phyloP scores from a whole-genome alignment of 2,797 vertebrate species.

The Poecilia wingei region DNA sequence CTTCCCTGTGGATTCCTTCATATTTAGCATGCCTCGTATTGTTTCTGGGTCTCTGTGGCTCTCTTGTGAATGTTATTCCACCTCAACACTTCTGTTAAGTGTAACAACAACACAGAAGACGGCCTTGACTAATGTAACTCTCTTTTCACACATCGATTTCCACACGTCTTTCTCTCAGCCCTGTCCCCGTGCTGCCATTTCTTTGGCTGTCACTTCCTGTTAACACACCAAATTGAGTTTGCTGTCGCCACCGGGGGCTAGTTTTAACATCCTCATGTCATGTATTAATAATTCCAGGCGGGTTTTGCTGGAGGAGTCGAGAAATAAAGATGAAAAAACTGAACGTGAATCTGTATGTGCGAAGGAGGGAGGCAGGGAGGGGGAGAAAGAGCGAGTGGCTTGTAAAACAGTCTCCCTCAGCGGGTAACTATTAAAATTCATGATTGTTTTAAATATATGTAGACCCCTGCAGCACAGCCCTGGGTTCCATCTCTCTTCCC shows the following conservation, averaged over 20 bases:
- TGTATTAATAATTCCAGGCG: conserved; percentile 70
- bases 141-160: conserved; percentile 27
- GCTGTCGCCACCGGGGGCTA: conserved; percentile 58
- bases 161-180: conserved; percentile 10
- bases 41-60: neutral
- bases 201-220: conserved; percentile 55
- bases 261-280: conserved; percentile 72
- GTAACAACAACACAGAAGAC: conserved; percentile 43
- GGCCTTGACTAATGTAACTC: conserved; percentile 46
- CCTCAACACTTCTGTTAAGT: conserved; percentile 36
- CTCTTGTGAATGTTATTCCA: conserved; percentile 22
- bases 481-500: conserved; percentile 54
- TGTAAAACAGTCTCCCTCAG: conserved; percentile 54
- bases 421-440: conserved; percentile 77
- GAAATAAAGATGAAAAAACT: conserved; percentile 39
- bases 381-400: conserved; percentile 30
- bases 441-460: conserved; percentile 79
- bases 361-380: conserved; percentile 3
- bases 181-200: conserved; percentile 20
- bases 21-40: neutral
- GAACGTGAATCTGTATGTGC: neutral
- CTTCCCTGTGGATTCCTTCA: neutral
- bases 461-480: conserved; percentile 67
- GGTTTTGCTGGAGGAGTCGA: conserved; percentile 60
- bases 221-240: conserved; percentile 55